Conservation (phyloP, 2,113 vertebrate genomes). For the Mesitornis unicolor region DNA sequence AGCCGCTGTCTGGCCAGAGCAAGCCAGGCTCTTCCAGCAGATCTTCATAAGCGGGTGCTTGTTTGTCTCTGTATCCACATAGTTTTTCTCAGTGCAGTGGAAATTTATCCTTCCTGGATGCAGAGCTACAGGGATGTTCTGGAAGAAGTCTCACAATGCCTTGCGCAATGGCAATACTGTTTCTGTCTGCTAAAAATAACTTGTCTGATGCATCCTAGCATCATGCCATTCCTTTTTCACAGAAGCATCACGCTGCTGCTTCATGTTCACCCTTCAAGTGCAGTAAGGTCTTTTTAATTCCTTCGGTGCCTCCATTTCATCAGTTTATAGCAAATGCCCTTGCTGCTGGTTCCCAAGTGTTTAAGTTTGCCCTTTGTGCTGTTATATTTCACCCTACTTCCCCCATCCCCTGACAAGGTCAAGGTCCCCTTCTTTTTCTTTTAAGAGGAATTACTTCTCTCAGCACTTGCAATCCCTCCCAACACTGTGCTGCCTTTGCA, state of each 20-base stretch:
- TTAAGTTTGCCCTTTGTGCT: neutral
- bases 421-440: neutral
- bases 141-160: slow-evolving; percentile 16
- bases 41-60: neutral
- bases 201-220: slow-evolving; percentile 16
- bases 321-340: neutral
- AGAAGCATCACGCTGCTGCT: neutral
- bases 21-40: neutral
- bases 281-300: neutral
- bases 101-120: neutral
- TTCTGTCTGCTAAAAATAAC: slow-evolving; percentile 62
- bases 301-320: neutral
- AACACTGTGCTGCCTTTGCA: neutral
- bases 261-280: neutral
- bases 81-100: neutral
- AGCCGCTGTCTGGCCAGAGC: neutral
- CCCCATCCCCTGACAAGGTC: neutral
- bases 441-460: neutral
- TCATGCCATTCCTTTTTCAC: neutral
- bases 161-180: neutral
- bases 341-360: neutral
- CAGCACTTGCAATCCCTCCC: neutral
- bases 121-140: neutral
- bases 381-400: neutral
- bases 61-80: neutral